Evolutionary conservation across 2,888 invertebrate genomes (phyloP), one percentile per base, ranked within the genome.

Genomic region (Dyspetes luteomarginatus): DNA sequence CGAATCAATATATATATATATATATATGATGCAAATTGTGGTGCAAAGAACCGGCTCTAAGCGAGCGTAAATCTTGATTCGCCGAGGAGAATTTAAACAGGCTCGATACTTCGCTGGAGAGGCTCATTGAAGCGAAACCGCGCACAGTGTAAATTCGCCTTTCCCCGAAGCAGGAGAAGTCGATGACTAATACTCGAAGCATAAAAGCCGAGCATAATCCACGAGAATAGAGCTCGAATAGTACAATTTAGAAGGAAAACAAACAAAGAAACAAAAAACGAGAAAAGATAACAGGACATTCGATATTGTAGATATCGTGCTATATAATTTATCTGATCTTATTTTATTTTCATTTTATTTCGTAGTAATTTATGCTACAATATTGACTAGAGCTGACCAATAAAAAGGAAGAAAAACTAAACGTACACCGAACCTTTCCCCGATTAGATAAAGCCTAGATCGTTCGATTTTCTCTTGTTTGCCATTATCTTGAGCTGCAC

Each of bases 121-220:
- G n/a, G 15, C 12, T 19, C 56, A 30, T 48, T 65, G 79, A 74
- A 74, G 77, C 81, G 81, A 77, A 76, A 82, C 82, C 78, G 28
- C 65, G 55, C 28, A 48, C 74, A 28, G 60, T 50, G 71, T 68
- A 19, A 71, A 71, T 50, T 81, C 84, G 83, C 85, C 86, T 86
- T 85, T 85, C 85, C 85, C 87, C 83, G 83, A 81, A 80, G 82
- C 81, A 36, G 50, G 78, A 78, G 24, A 84, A 77, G 65, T 45
- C 81, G 83, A 71, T 87, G 87, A 87, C 83, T 87, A 85, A 87
- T 84, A 82, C 84, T 76, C 36, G 52, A 68, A 67, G 24, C 9
- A 17, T 4, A 55, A 9, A 12, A n/a, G n/a, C n/a, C 75, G 30
- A 48, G 60, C 58, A 26, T 75, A 75, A 75, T 75, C 68, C 67